A percentile compares a stretch with the other conserved stretches of the same genome.
phyloP scores from a whole-genome alignment of 2,888 invertebrate species.

The Aethes cnicana region DNA sequence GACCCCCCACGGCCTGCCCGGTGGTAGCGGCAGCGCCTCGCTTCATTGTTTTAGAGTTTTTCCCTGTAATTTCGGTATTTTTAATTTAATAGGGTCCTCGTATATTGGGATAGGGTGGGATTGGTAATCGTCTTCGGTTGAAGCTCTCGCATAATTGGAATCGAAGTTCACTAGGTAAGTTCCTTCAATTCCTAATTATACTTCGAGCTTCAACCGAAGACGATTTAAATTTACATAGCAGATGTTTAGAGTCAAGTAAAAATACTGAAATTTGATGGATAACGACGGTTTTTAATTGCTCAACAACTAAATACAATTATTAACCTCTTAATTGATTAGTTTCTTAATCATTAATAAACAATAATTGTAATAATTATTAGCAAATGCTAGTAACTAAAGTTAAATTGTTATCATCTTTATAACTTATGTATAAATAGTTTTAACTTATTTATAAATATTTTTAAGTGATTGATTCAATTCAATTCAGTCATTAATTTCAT shows the following conservation, averaged over 20 bases:
- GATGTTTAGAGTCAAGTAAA: background rate
- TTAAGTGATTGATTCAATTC: too few relatives aligned
- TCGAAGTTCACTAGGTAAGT: slow-evolving; percentile 8
- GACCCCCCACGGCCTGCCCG: background rate
- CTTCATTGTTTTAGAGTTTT: background rate
- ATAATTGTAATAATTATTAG: too few relatives aligned
- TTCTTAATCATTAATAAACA: too few relatives aligned
- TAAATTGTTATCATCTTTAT: too few relatives aligned
- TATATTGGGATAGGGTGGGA: background rate
- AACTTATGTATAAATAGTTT: too few relatives aligned
- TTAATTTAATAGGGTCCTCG: background rate
- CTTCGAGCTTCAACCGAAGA: slow-evolving; percentile 13
- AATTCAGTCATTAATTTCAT: too few relatives aligned
- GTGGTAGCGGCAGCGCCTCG: background rate
- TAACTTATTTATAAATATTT: too few relatives aligned
- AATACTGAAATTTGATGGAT: too few relatives aligned
- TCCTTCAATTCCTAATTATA: slow-evolving; percentile 6
- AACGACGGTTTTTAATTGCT: too few relatives aligned
- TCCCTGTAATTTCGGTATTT: background rate
- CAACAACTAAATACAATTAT: too few relatives aligned
- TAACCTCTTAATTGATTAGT: too few relatives aligned
- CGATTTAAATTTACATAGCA: slow-evolving; percentile 1
- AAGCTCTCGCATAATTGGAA: slow-evolving; percentile 9
- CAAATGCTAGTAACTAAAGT: too few relatives aligned
- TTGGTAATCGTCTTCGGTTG: slow-evolving; percentile 11